Conservation (phyloP, 92 coral and sea anemone species). For the Epizoanthus illoricatus region DNA sequence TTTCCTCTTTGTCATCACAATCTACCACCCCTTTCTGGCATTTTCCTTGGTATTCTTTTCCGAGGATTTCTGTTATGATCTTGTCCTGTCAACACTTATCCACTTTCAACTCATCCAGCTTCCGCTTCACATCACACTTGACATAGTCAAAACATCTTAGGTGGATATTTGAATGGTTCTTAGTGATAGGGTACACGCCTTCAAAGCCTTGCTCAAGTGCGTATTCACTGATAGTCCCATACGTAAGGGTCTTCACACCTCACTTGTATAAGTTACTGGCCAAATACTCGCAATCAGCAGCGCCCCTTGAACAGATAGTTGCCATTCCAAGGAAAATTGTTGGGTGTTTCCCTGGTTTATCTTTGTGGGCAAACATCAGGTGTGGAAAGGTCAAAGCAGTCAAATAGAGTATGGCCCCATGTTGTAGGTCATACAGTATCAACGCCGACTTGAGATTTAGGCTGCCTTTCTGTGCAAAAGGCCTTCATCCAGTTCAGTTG, state of each 20-base stretch:
- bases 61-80: neutral
- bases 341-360: slow-evolving; percentile 46
- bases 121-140: slow-evolving; percentile 21
- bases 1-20: slow-evolving; percentile 10
- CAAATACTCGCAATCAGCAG: slow-evolving; percentile 40
- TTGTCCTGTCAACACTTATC: neutral
- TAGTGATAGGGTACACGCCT: slow-evolving; percentile 23
- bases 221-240: slow-evolving; percentile 35
- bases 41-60: slow-evolving; percentile 18
- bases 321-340: slow-evolving; percentile 49
- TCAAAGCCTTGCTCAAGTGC: slow-evolving; percentile 41
- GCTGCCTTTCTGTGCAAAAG: slow-evolving; percentile 43
- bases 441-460: slow-evolving; percentile 42
- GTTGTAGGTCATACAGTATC: slow-evolving; percentile 60
- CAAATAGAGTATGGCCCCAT: slow-evolving; percentile 49
- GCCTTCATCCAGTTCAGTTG: slow-evolving; percentile 51
- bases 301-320: slow-evolving; percentile 45
- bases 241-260: slow-evolving; percentile 27
- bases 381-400: slow-evolving; percentile 50
- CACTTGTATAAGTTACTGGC: slow-evolving; percentile 35
- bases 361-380: slow-evolving; percentile 52
- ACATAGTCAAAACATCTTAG: slow-evolving; percentile 40
- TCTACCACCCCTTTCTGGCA: slow-evolving; percentile 12
- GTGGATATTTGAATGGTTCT: slow-evolving; percentile 36
- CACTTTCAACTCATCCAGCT: slow-evolving; percentile 13